Base-by-base conservation (phyloP, 2,888 invertebrate genomes). In the Orthosia gothica region DNA sequence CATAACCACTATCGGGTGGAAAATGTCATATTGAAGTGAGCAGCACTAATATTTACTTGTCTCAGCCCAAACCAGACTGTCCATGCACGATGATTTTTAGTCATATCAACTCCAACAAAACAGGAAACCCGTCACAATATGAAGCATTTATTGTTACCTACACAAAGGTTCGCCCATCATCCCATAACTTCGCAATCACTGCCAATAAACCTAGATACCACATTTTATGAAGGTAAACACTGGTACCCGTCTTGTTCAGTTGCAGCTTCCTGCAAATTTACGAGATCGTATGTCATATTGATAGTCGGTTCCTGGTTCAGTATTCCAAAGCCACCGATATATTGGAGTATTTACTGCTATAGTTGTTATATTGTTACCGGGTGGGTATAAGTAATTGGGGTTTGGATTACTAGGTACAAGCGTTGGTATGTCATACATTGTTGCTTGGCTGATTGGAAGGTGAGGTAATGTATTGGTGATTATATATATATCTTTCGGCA, bases 231-330 rank as follows among this genome's bases (percentile, higher is more conserved):
- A 76, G 65, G 74, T 68, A 79, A 80, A 84, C 72, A 73, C 54
- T 20, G 74, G 68, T 61, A 70, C 71, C 75, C 66, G 50, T 85
- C 86, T 82, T 80, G 87, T 81, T 73, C 68, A 62, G 76, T 70
- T 83, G 76, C 76, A 77, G 75, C 59, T 70, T 76, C 65, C 70
- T 67, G 54, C 59, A 76, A 80, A 85, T 87, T 84, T 86, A 86
- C 88, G 81, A 74, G 77, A 72, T 67, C 81, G 71, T 87, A 77
- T 62, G 81, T 87, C 86, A 87, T 78, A 79, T 78, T 70, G 84
- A 87, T 84, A 87, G 77, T 62, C 68, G 68, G 64, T 57, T 55
- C 55, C 59, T 57, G 71, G 65, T 81, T 76, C 65, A 26, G 55
- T 64, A 47, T 75, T 82, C 57, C 77, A 69, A 78, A 81, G 68